phyloP scores from a whole-genome alignment of 2,888 invertebrate species.

The Hypomecis atomaria region DNA sequence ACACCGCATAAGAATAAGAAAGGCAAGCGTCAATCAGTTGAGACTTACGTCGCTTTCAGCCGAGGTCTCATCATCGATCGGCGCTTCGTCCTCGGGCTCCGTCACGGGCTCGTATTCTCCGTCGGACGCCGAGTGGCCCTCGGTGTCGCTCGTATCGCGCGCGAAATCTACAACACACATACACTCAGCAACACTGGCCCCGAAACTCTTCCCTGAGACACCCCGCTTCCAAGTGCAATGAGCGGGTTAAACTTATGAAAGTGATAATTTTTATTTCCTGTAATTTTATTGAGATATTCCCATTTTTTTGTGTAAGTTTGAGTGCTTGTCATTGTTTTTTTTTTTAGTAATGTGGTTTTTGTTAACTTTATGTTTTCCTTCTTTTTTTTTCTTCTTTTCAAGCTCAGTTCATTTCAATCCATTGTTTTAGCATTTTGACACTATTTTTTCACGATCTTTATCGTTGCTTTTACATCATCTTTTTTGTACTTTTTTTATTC shows the following conservation, averaged over 20 bases:
- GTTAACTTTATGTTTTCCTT: background rate
- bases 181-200: constrained; percentile 37
- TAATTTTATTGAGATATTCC: background rate
- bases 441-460: no score
- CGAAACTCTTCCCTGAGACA: background rate
- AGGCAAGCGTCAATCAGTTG: background rate
- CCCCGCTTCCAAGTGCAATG: constrained; percentile 10
- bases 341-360: background rate
- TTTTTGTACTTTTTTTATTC: background rate
- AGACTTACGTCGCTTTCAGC: constrained; percentile 81
- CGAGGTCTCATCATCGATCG: constrained; percentile 71
- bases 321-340: constrained; percentile 31
- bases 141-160: constrained; percentile 83
- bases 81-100: constrained; percentile 72
- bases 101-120: constrained; percentile 81
- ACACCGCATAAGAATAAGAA: no score
- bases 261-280: constrained; percentile 1
- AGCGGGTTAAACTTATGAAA: constrained; percentile 1
- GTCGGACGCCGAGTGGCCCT: constrained; percentile 53
- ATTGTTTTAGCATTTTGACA: no score
- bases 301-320: constrained; percentile 25
- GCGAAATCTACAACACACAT: constrained; percentile 79
- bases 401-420: no score
- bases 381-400: no score
- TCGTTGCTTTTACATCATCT: no score